Conservation (phyloP, 2,888 invertebrate species). For the Idaea biselata region DNA sequence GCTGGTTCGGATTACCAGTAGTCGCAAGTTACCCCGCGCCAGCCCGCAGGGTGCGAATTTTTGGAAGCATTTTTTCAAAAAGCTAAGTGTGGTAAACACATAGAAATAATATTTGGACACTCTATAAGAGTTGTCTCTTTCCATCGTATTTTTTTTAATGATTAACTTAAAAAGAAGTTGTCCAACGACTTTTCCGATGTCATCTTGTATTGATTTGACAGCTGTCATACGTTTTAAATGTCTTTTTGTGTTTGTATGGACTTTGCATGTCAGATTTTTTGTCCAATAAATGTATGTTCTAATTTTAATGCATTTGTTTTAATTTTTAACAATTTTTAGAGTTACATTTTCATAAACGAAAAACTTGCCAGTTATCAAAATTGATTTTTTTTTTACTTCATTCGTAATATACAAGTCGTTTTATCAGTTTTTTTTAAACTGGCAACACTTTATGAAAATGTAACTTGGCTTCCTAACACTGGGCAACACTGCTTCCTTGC, state of each 20-base stretch:
- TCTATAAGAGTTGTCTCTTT: too few species aligned
- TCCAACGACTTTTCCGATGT: neutral
- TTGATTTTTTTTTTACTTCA: neutral
- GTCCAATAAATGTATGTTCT: neutral
- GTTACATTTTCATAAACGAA: constrained; percentile 3
- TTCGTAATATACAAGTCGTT: too few species aligned
- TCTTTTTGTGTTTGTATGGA: constrained; percentile 17
- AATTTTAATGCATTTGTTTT: neutral
- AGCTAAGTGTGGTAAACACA: too few species aligned
- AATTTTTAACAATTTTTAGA: constrained; percentile 13
- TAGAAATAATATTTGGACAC: too few species aligned
- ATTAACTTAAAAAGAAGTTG: too few species aligned
- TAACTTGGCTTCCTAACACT: constrained; percentile 2
- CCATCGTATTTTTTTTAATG: too few species aligned
- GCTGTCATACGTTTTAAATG: constrained; percentile 6
- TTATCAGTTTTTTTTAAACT: neutral
- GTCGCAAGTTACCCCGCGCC: too few species aligned
- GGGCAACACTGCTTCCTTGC: constrained; percentile 17
- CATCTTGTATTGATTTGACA: neutral
- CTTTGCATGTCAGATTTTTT: constrained; percentile 4
- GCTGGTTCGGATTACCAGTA: too few species aligned
- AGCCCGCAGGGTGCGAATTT: too few species aligned
- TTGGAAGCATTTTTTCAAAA: too few species aligned
- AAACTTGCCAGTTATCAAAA: neutral
- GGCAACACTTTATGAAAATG: neutral